Percentiles rank a stretch among this genome's conserved stretches.
Evolutionary conservation across 2,888 invertebrate genomes (phyloP).

Genomic region (Drosophila dives): DNA sequence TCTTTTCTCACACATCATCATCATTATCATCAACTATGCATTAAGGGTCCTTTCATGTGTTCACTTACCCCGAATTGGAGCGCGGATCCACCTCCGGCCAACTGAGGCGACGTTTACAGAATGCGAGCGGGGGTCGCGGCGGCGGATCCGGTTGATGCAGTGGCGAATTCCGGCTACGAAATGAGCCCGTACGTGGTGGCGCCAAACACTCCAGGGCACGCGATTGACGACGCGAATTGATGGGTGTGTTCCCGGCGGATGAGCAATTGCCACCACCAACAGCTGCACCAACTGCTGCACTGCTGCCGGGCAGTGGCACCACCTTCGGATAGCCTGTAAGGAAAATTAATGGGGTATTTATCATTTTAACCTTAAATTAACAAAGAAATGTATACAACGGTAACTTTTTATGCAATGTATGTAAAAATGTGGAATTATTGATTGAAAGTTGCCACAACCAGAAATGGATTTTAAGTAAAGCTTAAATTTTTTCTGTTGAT

Average conservation of each 20-base stretch:
- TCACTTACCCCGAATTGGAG: conserved; percentile 92
- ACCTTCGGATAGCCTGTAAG: conserved; percentile 89
- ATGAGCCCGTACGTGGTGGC: conserved; percentile 87
- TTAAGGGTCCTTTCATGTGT: conserved; percentile 19
- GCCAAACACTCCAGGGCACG: conserved; percentile 89
- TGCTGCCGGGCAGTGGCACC: conserved; percentile 89
- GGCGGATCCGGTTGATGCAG: conserved; percentile 85
- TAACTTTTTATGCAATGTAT: not conserved
- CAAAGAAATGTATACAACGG: not conserved
- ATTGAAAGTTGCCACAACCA: not conserved
- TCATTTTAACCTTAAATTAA: not conserved
- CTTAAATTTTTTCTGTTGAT: not conserved
- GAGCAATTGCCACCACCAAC: conserved; percentile 56
- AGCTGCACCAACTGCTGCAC: conserved; percentile 53
- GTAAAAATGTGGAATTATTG: not conserved
- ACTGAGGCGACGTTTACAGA: conserved; percentile 91
- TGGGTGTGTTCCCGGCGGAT: conserved; percentile 72
- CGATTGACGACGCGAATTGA: conserved; percentile 85
- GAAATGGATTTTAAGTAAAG: not conserved
- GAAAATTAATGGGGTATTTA: not conserved
- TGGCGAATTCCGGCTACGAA: conserved; percentile 85
- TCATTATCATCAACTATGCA: conserved; percentile 64
- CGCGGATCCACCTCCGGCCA: conserved; percentile 95
- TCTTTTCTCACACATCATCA: conserved; percentile 31
- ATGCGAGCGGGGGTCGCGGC: conserved; percentile 89